phyloP scores from a whole-genome alignment of 2,888 invertebrate species.

The Cataglyphis albicans region DNA sequence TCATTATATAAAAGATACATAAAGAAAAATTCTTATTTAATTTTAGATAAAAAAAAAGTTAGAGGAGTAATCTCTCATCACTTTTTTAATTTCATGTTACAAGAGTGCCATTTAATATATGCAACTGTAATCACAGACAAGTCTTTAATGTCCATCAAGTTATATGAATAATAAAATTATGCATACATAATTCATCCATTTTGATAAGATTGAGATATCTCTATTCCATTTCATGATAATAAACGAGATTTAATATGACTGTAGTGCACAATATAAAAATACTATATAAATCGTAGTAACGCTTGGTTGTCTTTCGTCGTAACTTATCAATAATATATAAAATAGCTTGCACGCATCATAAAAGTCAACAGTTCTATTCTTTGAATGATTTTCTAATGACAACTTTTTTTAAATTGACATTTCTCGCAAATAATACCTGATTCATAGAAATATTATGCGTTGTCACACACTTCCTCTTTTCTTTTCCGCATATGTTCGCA shows the following conservation, averaged over 20 bases:
- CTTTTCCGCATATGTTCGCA: neutral
- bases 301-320: slow-evolving; percentile 4
- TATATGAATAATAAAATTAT: slow-evolving; percentile 4
- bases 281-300: neutral
- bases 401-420: neutral
- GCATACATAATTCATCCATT: neutral
- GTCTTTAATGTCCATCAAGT: slow-evolving; percentile 19
- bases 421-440: neutral
- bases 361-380: neutral
- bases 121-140: neutral
- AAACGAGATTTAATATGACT: slow-evolving; percentile 10
- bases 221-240: slow-evolving; percentile 26
- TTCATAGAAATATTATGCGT: neutral
- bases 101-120: slow-evolving; percentile 5
- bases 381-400: neutral
- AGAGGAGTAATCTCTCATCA: neutral
- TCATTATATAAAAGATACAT: neutral
- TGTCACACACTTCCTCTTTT: neutral
- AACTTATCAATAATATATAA: neutral
- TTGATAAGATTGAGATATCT: slow-evolving; percentile 4
- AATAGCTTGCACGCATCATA: neutral
- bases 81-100: neutral
- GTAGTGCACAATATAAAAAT: neutral
- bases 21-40: slow-evolving; percentile 9
- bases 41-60: slow-evolving; percentile 34